Evolutionary conservation across 2,113 vertebrate genomes (phyloP).

Genomic region (Pelodiscus sinensis): DNA sequence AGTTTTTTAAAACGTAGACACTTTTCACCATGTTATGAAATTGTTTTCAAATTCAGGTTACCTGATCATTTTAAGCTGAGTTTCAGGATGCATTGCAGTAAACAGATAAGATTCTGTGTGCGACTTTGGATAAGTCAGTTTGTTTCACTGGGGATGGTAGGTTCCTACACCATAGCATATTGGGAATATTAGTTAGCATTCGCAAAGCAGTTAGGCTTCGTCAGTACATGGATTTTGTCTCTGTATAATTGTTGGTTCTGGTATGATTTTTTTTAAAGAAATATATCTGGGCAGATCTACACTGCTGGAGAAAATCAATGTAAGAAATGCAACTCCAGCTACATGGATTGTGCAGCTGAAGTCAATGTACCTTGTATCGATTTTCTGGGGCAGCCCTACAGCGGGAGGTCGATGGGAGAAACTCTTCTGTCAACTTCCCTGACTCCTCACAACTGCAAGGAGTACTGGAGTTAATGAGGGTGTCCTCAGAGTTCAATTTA

Average conservation of each 20-base stretch:
- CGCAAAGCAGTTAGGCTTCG: neutral
- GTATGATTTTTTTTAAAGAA: neutral
- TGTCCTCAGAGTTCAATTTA: too few relatives aligned
- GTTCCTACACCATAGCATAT: neutral
- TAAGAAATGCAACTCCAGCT: too few relatives aligned
- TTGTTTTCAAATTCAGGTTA: neutral
- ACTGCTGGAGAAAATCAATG: too few relatives aligned
- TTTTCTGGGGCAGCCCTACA: too few relatives aligned
- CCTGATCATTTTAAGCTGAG: neutral
- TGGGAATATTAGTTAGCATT: neutral
- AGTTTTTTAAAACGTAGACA: neutral
- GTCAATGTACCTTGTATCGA: too few relatives aligned
- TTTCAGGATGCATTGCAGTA: neutral
- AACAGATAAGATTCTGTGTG: neutral
- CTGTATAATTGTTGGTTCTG: neutral
- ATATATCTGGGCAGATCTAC: neutral
- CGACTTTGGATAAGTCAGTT: neutral
- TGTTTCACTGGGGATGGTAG: neutral
- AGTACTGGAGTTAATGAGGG: too few relatives aligned
- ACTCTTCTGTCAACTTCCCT: too few relatives aligned
- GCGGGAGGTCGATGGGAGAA: too few relatives aligned
- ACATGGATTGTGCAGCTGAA: too few relatives aligned
- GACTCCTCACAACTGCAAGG: too few relatives aligned
- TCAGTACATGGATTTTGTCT: neutral
- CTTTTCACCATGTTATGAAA: neutral